Evolutionary conservation across 2,888 invertebrate genomes (phyloP).

Genomic region (Thalpophila matura): DNA sequence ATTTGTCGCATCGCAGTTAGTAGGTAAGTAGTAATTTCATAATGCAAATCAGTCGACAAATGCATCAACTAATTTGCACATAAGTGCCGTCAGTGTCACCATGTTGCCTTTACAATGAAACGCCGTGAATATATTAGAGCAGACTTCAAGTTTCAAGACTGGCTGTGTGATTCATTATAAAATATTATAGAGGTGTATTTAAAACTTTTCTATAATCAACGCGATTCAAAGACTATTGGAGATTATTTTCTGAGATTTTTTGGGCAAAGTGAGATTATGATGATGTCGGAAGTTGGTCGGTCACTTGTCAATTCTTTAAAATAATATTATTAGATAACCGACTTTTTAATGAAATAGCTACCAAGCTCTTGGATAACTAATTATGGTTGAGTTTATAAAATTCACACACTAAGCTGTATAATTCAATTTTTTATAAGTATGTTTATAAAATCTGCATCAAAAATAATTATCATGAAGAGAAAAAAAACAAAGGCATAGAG

Average conservation of each 20-base stretch:
- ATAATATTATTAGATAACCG: too few relatives aligned
- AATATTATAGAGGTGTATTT: not conserved
- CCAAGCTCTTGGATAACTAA: too few relatives aligned
- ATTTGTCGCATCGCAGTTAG: slow-evolving; percentile 11
- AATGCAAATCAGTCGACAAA: slow-evolving; percentile 52
- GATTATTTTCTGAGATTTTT: too few relatives aligned
- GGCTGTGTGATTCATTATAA: slow-evolving; percentile 36
- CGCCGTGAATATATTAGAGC: slow-evolving; percentile 57
- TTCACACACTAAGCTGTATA: not conserved
- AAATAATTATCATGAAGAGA: too few relatives aligned
- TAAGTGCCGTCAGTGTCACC: slow-evolving; percentile 49
- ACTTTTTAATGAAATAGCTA: too few relatives aligned
- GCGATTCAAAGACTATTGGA: too few relatives aligned
- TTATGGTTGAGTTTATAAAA: too few relatives aligned
- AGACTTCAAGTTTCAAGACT: slow-evolving; percentile 37
- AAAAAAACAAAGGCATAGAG: not conserved
- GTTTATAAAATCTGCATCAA: too few relatives aligned
- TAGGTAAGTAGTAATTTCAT: slow-evolving; percentile 48
- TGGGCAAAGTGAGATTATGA: too few relatives aligned
- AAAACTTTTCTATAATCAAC: too few relatives aligned
- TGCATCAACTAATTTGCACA: slow-evolving; percentile 62
- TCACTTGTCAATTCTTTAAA: too few relatives aligned
- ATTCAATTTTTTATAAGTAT: not conserved
- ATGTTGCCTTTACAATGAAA: slow-evolving; percentile 52
- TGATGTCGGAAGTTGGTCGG: too few relatives aligned